These are phyloP conservation scores for Dinomys branickii DNA, from an alignment of 2,113 vertebrate genomes.

Conservation along the genomic window DNA sequence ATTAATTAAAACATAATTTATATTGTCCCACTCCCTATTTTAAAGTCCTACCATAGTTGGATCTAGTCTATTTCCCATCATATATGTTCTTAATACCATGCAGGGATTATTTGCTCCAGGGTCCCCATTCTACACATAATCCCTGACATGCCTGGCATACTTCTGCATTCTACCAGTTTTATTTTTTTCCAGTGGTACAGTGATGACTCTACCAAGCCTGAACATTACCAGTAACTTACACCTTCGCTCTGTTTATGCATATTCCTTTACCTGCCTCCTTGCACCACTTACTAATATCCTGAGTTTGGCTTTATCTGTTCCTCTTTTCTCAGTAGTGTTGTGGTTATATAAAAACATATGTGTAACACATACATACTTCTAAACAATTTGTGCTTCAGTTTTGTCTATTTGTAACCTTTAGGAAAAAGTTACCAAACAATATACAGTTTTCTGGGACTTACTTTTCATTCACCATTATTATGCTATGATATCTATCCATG, in stretches of 20 bases:
- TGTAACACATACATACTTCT: background rate
- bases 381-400: slow-evolving; percentile 10
- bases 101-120: background rate
- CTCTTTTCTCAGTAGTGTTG: background rate
- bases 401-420: background rate
- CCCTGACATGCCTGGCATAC: background rate
- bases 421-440: background rate
- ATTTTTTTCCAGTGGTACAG: background rate
- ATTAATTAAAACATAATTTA: slow-evolving; percentile 22
- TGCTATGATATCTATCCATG: background rate
- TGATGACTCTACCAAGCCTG: background rate
- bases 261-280: background rate
- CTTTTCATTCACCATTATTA: background rate
- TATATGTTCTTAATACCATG: background rate
- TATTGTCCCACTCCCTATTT: background rate
- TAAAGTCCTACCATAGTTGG: background rate
- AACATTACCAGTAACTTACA: background rate
- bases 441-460: background rate
- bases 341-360: background rate
- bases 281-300: background rate
- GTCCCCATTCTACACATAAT: background rate
- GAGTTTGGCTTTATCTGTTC: background rate
- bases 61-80: background rate
- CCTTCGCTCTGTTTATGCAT: background rate
- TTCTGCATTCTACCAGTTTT: background rate